Percentiles rank a stretch among this genome's conserved stretches.
Evolutionary conservation across 2,113 vertebrate species (phyloP).

Genomic region (Nipponia nippon): DNA sequence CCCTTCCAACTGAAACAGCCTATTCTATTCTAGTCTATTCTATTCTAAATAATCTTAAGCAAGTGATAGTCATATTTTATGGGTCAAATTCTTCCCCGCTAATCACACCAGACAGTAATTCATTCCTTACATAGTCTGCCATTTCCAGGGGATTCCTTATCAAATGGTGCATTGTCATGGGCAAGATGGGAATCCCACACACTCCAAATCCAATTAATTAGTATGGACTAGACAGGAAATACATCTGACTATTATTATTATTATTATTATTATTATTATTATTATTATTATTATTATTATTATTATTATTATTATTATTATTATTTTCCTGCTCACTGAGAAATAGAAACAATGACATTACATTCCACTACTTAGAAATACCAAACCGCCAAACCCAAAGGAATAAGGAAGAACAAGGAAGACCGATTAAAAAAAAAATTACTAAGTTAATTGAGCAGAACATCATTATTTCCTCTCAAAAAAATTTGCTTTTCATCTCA

Average conservation of each 20-base stretch:
- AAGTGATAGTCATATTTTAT: background rate
- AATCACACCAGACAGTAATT: background rate
- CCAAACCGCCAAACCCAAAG: background rate
- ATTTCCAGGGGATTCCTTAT: background rate
- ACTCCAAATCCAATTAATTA: background rate
- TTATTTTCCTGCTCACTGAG: background rate
- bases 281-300: too few species aligned
- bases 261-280: too few species aligned
- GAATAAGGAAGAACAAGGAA: background rate
- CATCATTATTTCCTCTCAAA: background rate
- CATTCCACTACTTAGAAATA: background rate
- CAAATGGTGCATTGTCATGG: background rate
- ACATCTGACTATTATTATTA: background rate
- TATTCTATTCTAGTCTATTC: background rate
- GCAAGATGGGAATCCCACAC: background rate
- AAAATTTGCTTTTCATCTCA: background rate
- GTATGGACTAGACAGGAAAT: background rate
- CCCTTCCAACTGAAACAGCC: background rate
- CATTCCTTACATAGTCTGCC: background rate
- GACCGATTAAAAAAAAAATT: background rate
- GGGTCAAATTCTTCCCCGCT: background rate
- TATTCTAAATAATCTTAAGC: background rate
- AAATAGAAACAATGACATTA: background rate
- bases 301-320: background rate
- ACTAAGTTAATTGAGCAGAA: background rate